phyloP scores from a whole-genome alignment of 2,888 invertebrate species.

The Cremastinae sp. region DNA sequence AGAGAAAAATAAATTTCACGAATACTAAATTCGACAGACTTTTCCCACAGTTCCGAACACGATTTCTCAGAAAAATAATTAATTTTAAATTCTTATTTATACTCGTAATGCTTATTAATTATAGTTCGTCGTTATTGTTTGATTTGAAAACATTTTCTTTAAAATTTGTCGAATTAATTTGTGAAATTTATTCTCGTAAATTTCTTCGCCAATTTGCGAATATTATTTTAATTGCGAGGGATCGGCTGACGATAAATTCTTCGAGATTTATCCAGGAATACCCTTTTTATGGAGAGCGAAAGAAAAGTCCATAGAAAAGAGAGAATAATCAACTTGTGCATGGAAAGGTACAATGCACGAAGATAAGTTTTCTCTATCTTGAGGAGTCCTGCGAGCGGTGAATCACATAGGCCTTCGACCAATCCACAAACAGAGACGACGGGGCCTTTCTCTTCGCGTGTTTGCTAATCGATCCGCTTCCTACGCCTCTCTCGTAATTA shows the following conservation, averaged over 20 bases:
- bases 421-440: slow-evolving; percentile 75
- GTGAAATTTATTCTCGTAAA: too few relatives aligned
- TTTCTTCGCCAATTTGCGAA: slow-evolving; percentile 27
- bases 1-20: too few relatives aligned
- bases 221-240: slow-evolving; percentile 47
- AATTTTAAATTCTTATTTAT: too few relatives aligned
- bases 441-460: slow-evolving; percentile 79
- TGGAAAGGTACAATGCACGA: slow-evolving; percentile 22
- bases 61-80: too few relatives aligned
- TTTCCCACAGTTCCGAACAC: too few relatives aligned
- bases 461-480: slow-evolving; percentile 80
- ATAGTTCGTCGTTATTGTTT: too few relatives aligned
- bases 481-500: slow-evolving; percentile 78
- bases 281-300: slow-evolving; percentile 55
- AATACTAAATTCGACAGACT: too few relatives aligned
- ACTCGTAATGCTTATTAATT: too few relatives aligned
- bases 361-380: slow-evolving; percentile 59
- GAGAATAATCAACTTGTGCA: slow-evolving; percentile 44
- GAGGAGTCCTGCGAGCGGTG: slow-evolving; percentile 72
- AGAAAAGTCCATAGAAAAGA: slow-evolving; percentile 32
- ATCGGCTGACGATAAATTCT: slow-evolving; percentile 24
- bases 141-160: too few relatives aligned
- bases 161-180: too few relatives aligned
- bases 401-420: slow-evolving; percentile 78
- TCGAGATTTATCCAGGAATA: slow-evolving; percentile 40